Evolutionary conservation across 2,888 invertebrate genomes (phyloP).

Genomic region (Lepidochitona cinerea): DNA sequence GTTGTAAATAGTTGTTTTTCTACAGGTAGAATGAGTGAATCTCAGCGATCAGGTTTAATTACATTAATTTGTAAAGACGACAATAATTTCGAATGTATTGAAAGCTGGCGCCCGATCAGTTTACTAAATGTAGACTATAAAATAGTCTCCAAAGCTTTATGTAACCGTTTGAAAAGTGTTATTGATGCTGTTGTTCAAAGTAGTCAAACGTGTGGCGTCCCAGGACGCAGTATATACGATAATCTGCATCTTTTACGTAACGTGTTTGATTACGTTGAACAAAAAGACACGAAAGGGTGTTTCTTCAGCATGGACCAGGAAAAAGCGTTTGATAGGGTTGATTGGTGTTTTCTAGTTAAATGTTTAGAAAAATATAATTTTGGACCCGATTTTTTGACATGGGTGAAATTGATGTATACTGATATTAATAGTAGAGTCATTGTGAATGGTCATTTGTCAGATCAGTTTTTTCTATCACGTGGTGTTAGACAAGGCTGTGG

Average conservation of each 20-base stretch:
- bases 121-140: constrained; percentile 37
- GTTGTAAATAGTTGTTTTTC: constrained; percentile 16
- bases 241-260: constrained; percentile 34
- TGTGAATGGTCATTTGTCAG: not conserved
- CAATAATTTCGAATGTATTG: constrained; percentile 21
- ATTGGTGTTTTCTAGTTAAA: constrained; percentile 33
- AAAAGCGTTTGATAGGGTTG: constrained; percentile 42
- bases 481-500: constrained; percentile 9
- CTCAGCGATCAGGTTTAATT: constrained; percentile 19
- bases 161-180: constrained; percentile 26
- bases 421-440: not conserved
- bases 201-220: constrained; percentile 32
- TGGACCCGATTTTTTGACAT: not conserved
- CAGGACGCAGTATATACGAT: constrained; percentile 37
- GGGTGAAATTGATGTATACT: constrained; percentile 29
- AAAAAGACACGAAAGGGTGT: constrained; percentile 25
- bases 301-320: constrained; percentile 40
- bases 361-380: constrained; percentile 31
- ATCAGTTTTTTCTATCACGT: not conserved
- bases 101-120: constrained; percentile 38
- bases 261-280: constrained; percentile 32
- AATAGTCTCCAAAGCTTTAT: constrained; percentile 32
- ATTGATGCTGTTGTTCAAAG: too few relatives aligned
- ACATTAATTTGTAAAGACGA: constrained; percentile 35
- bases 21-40: constrained; percentile 13